Evolutionary conservation across 2,888 invertebrate genomes (phyloP).

Genomic region (Scaeva pyrastri): DNA sequence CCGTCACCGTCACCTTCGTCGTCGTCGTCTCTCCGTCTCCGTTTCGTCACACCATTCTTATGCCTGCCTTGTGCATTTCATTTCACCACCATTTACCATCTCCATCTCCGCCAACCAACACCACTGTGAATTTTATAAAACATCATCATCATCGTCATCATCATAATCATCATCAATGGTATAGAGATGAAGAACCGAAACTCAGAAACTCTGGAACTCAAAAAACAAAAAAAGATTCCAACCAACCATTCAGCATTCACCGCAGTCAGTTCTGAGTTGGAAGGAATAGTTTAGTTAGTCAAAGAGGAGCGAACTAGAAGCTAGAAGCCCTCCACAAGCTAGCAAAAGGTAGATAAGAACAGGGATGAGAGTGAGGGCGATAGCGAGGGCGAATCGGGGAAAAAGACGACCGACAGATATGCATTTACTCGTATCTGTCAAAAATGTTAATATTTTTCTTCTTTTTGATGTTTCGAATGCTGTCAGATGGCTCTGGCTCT

Average conservation of each 20-base stretch:
- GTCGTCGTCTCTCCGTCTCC: constrained; percentile 54
- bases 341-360: constrained; percentile 11
- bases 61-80: constrained; percentile 67
- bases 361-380: background rate
- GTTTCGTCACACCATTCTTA: constrained; percentile 71
- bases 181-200: constrained; percentile 36
- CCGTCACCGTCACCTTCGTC: background rate
- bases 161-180: constrained; percentile 34
- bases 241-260: constrained; percentile 68
- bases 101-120: constrained; percentile 59
- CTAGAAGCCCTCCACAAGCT: constrained; percentile 20
- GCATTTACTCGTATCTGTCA: constrained; percentile 52
- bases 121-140: constrained; percentile 47
- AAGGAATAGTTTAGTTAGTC: constrained; percentile 36
- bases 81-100: constrained; percentile 72
- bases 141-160: constrained; percentile 27
- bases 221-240: constrained; percentile 18
- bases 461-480: constrained; percentile 19
- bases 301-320: constrained; percentile 28
- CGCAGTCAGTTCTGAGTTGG: constrained; percentile 56
- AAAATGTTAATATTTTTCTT: constrained; percentile 28
- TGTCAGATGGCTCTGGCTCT: constrained; percentile 61
- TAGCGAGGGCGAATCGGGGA: constrained; percentile 17
- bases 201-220: background rate
- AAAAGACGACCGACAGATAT: no score